Percentiles rank a stretch among this genome's conserved stretches.
phyloP scores from a whole-genome alignment of 2,113 vertebrate species.

The Eubucco bourcierii region DNA sequence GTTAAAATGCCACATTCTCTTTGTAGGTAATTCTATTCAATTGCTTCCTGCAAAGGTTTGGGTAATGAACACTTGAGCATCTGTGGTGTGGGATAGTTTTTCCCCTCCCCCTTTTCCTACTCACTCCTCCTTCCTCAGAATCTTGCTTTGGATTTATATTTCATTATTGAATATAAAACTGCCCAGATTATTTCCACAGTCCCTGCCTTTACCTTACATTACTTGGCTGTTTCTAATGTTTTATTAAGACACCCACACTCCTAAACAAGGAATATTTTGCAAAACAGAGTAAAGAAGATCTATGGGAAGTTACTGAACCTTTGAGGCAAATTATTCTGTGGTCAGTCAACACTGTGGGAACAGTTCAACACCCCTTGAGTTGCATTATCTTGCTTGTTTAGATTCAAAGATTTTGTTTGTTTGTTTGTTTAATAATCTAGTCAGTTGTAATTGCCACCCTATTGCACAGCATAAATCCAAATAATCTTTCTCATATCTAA shows the following conservation, averaged over 20 bases:
- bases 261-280: not conserved
- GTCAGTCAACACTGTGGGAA: not conserved
- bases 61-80: slow-evolving; percentile 68
- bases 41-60: slow-evolving; percentile 61
- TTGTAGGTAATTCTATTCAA: slow-evolving; percentile 74
- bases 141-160: slow-evolving; percentile 5
- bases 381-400: slow-evolving; percentile 7
- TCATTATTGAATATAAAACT: not conserved
- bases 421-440: not conserved
- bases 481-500: slow-evolving; percentile 1
- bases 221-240: not conserved
- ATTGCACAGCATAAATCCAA: not conserved
- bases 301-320: not conserved
- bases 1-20: slow-evolving; percentile 71
- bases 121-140: not conserved
- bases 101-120: not conserved
- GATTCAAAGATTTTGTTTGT: not conserved
- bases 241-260: not conserved
- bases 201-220: not conserved
- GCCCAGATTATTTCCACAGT: not conserved
- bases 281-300: not conserved
- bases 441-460: not conserved
- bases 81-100: not conserved
- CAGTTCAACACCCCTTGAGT: not conserved
- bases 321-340: not conserved